Conservation (phyloP, 2,113 vertebrate genomes). For the Turnix velox region DNA sequence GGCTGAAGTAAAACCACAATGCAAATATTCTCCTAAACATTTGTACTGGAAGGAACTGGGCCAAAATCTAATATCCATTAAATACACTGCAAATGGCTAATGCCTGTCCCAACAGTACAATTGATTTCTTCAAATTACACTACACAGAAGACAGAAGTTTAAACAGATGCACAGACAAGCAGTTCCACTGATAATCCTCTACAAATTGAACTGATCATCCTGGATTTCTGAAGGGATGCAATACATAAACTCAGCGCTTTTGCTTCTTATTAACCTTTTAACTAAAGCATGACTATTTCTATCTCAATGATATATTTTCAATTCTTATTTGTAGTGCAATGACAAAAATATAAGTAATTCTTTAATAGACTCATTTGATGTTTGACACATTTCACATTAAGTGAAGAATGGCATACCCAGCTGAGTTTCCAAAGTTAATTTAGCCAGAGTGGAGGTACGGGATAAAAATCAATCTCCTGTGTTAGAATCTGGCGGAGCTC, state of each 20-base stretch:
- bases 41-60: background rate
- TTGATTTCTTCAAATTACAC: background rate
- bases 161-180: background rate
- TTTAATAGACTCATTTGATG: background rate
- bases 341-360: background rate
- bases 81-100: background rate
- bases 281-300: background rate
- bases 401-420: background rate
- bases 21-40: background rate
- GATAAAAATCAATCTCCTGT: fast-evolving
- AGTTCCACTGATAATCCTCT: background rate
- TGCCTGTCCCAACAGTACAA: background rate
- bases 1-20: background rate
- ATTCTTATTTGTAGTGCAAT: background rate
- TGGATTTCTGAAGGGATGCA: background rate
- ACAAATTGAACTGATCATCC: background rate
- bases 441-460: background rate
- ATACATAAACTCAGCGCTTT: background rate
- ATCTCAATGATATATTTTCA: background rate
- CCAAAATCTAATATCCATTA: background rate
- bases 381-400: background rate
- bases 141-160: background rate
- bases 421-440: background rate
- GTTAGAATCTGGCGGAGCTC: background rate
- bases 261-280: background rate